Conservation (phyloP, 1,140 invertebrate genomes). For the Pomacea maculata region DNA sequence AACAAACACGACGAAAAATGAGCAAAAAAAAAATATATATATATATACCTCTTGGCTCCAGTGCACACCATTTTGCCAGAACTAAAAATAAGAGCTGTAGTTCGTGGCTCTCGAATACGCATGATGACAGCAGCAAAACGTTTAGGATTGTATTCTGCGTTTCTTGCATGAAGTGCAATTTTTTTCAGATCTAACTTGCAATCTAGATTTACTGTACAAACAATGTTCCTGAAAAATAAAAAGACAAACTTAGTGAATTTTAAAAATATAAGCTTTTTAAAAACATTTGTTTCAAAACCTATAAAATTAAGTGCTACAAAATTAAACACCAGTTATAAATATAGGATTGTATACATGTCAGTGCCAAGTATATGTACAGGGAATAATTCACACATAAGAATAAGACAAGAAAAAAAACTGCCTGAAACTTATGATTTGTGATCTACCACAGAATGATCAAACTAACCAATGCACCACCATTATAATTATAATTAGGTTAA, state of each 20-base stretch:
- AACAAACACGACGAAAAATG: no score
- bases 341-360: neutral
- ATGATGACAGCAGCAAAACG: slow-evolving; percentile 99
- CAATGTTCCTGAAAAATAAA: slow-evolving; percentile 74
- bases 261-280: no score
- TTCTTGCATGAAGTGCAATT: slow-evolving; percentile 98
- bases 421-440: no score
- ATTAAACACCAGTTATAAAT: slow-evolving; percentile 2
- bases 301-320: slow-evolving; percentile 27
- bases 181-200: slow-evolving; percentile 76
- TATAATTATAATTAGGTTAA: no score
- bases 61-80: slow-evolving; percentile 99
- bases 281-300: neutral
- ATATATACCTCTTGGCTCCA: slow-evolving; percentile 87
- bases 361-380: no score
- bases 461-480: no score
- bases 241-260: slow-evolving; percentile 28
- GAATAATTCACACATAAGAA: no score
- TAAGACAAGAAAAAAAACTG: no score
- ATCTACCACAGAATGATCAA: no score
- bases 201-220: slow-evolving; percentile 96
- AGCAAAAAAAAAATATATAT: no score
- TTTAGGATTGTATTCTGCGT: slow-evolving; percentile 99
- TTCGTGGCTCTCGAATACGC: slow-evolving; percentile 97
- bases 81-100: slow-evolving; percentile 98